Evolutionary conservation across 2,113 vertebrate genomes (phyloP), one percentile per base, ranked within the genome.

Genomic region (Cromileptes altivelis): DNA sequence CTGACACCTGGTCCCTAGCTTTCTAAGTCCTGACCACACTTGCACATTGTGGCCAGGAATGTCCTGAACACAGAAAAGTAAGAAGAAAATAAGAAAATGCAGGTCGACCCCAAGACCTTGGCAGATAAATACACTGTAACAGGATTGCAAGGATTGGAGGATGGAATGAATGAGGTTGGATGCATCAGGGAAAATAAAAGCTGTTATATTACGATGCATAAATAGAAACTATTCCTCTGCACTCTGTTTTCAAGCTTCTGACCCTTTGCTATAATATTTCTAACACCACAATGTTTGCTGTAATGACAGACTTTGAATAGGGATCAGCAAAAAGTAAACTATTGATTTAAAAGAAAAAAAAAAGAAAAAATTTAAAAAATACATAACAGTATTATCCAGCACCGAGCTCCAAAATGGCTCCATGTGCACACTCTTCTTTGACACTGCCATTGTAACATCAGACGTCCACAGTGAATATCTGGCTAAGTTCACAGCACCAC

Each of bases 401-500:
- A 56, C 40, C 21, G 9, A 45, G 47, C 5, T 37, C 40, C 14
- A 63, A 63, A 80, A 55, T 56, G 57, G 21, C 68, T 87, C 57
- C 75, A 76, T 52, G 60, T 53, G 23, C 73, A 75, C 55, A 9
- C 61, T 76, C 56, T 71, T 37, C 70, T 87, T 57, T 63, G 70
- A 85, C 70, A 68, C 61, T 3, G 69, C 69, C 79, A 84, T 81
- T 84, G 78, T 84, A 85, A 47, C 74, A 70, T 81, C 70, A 80
- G 75, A 75, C 53, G 37, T 78, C 79, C 57, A 53, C 56, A 37
- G 73, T 70, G 87, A 78, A 82, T 74, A 82, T 80, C 77, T 67
- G 76, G 83, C 90, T 50, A 75, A 73, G 78, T 87, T 90, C 86
- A 90, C 84, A 52, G 25, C 21, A 45, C 71, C 72, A 74, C 81